Base-by-base conservation (phyloP, 1,140 invertebrate species). In the Drosophila lacteicornis region DNA sequence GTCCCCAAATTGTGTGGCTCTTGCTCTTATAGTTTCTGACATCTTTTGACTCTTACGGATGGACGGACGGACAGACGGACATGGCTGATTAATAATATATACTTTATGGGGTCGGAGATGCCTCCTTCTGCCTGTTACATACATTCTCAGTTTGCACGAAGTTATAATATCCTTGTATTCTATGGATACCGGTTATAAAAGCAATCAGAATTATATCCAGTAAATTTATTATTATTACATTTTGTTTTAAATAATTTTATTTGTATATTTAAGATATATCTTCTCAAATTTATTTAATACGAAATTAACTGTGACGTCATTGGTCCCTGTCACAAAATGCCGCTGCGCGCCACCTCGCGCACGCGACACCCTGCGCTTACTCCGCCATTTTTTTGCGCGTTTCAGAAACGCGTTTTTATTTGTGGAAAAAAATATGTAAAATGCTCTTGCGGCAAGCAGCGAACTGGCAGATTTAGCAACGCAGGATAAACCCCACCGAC, bases 301-400 rank as follows among this genome's bases (percentile, higher is more conserved):
- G 1, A 30, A 58, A 9, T 1, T 9, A 2, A 15, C 47, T 53
- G 15, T 75, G 71, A 62, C 57, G 69, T 75, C 57, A 65, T 27
- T 38, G 5, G 30, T 12, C 12, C 0, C 9, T 5, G 27, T 33
- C 3, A 42, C 12, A 62, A 75, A 47, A 75, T n/a, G 25, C 47
- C 43, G 42, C 17, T 19, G n/a, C 8, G 36, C 12, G 9, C 27
- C 58, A 75, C 75, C 62, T 38, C 33, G 6, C 17, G 17, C 40
- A 4, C 15, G 3, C 19, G 30, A 30, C 75, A 45, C 56, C 63
- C 33, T 78, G 74, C 38, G 42, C 46, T 40, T 27, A 73, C 68
- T 73, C 84, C 84, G 84, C 84, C 84, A 88, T 88, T 88, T 87
- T 88, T 75, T 71, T 75, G 59, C 73, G 82, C 87, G 80, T 82